A percentile compares a stretch with the other conserved stretches of the same genome.
phyloP scores from a whole-genome alignment of 2,113 vertebrate species.

The Oreochromis spilurus region DNA sequence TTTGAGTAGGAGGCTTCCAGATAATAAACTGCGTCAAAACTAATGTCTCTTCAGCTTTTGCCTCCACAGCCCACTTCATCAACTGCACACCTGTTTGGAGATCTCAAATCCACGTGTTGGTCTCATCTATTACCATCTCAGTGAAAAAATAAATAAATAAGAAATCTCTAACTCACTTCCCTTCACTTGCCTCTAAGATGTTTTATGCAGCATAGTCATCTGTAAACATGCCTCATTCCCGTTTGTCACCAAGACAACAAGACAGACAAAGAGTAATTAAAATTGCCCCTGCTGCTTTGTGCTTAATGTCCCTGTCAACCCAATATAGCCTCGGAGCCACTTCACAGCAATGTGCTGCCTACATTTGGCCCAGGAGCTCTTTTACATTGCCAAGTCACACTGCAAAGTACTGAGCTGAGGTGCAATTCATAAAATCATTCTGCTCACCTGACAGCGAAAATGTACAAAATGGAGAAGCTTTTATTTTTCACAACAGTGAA shows the following conservation, averaged over 20 bases:
- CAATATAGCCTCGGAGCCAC: conserved; percentile 2
- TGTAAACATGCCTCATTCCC: neutral
- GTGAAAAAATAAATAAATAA: neutral
- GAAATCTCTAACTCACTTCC: neutral
- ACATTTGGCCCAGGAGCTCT: neutral
- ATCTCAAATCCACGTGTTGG: neutral
- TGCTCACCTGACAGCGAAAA: neutral
- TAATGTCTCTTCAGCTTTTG: neutral
- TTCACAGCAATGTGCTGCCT: neutral
- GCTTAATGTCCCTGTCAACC: conserved; percentile 31
- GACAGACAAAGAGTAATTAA: conserved; percentile 41
- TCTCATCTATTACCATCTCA: neutral
- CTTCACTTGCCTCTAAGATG: neutral
- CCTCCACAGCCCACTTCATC: neutral
- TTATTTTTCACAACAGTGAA: neutral
- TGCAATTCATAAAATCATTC: neutral
- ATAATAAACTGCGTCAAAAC: conserved; percentile 34
- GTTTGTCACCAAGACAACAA: conserved; percentile 35
- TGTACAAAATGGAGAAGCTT: neutral
- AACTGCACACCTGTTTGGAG: conserved; percentile 17
- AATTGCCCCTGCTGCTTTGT: conserved; percentile 28
- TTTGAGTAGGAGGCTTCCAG: neutral
- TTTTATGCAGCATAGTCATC: neutral
- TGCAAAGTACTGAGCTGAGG: neutral
- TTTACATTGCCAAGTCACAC: neutral